A percentile compares a stretch with the other conserved stretches of the same genome.
phyloP scores from a whole-genome alignment of 2,113 vertebrate genomes.

The Centropus bengalensis region DNA sequence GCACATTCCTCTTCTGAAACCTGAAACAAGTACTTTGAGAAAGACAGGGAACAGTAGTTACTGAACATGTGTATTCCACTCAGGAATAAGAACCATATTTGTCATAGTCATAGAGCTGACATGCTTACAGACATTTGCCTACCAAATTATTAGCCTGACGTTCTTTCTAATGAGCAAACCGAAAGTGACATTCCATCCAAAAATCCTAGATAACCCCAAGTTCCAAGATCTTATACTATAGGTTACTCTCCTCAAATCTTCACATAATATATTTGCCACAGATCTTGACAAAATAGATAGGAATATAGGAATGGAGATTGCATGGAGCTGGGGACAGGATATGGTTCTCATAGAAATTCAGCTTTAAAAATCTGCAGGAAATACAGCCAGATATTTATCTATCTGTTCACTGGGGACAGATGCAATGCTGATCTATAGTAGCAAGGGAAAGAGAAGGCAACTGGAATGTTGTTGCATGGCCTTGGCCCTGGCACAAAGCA shows the following conservation, averaged over 20 bases:
- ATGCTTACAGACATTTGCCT: background rate
- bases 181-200: background rate
- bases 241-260: background rate
- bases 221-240: background rate
- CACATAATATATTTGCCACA: background rate
- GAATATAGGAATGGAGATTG: background rate
- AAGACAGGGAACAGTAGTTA: background rate
- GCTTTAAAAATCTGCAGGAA: background rate
- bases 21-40: background rate
- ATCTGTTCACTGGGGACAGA: background rate
- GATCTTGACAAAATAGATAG: background rate
- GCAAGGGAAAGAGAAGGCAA: background rate
- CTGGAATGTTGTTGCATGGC: rapidly evolving
- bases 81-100: background rate
- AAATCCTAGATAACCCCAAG: background rate
- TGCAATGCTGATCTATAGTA: background rate
- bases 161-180: background rate
- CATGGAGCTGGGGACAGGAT: rapidly evolving
- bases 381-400: background rate
- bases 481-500: background rate
- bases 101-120: background rate
- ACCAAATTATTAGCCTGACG: background rate
- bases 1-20: background rate
- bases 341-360: background rate
- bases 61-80: background rate